These are phyloP conservation scores for Hypomesus transpacificus DNA, from an alignment of 2,113 vertebrate species.

Conservation along the genomic window DNA sequence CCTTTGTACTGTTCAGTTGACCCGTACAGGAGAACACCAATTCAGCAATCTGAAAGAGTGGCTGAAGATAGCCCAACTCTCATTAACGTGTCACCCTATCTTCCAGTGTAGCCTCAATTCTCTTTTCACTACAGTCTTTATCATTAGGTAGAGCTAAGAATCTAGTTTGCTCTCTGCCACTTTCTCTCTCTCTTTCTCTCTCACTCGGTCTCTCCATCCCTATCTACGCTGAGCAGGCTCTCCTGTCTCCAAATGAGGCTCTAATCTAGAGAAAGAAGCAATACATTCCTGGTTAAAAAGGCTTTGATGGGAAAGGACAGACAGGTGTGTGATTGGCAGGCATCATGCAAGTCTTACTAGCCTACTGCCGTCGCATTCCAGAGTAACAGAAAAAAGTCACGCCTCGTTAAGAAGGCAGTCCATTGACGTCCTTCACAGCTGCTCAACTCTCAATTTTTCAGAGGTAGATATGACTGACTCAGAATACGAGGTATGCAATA, in stretches of 20 bases:
- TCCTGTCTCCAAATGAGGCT: constrained; percentile 32
- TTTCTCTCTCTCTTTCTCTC: constrained; percentile 20
- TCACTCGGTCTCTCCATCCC: constrained; percentile 11
- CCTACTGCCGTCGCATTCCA: no score
- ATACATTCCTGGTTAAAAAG: not conserved
- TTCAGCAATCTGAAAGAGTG: not conserved
- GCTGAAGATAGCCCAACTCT: constrained; percentile 64
- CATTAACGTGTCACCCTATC: constrained; percentile 63
- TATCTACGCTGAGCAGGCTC: not conserved
- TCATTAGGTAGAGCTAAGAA: not conserved
- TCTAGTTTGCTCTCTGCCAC: not conserved
- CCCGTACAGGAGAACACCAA: not conserved
- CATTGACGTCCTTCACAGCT: no score
- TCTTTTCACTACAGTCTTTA: constrained; percentile 44
- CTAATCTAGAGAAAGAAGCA: constrained; percentile 38
- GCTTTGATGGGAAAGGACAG: not conserved
- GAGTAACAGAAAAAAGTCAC: no score
- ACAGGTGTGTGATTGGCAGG: not conserved
- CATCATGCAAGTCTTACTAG: no score
- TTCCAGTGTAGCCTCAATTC: constrained; percentile 58
- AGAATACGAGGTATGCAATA: not conserved
- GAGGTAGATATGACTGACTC: no score
- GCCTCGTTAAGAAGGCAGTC: no score
- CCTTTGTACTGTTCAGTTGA: constrained; percentile 11
- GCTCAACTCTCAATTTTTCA: no score